These are phyloP conservation scores for Isichthys henryi DNA, from an alignment of 2,113 vertebrate genomes.

Conservation along the genomic window DNA sequence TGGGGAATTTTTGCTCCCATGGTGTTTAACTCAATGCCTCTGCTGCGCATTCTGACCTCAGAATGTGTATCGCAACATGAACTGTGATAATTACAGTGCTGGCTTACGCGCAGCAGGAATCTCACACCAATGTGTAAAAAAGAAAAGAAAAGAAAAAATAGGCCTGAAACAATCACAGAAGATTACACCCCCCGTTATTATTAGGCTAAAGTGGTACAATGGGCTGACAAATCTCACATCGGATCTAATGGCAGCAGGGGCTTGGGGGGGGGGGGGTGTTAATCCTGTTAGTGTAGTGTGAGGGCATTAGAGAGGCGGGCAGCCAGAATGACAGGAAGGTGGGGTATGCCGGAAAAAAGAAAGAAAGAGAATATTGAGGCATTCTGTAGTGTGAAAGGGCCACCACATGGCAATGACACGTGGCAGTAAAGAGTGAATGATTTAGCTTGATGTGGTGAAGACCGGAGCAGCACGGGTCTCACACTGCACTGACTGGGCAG, in stretches of 20 bases:
- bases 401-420: not conserved
- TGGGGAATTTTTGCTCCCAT: not conserved
- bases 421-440: not conserved
- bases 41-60: not conserved
- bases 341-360: slow-evolving; percentile 5
- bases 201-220: not conserved
- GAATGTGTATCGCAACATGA: not conserved
- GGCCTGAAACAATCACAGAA: not conserved
- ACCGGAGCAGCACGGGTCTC: not conserved
- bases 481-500: not conserved
- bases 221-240: slow-evolving; percentile 30
- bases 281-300: not conserved
- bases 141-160: not conserved
- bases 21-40: not conserved
- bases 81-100: not conserved
- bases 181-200: not conserved
- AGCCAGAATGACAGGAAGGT: slow-evolving; percentile 41
- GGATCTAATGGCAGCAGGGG: slow-evolving; percentile 20
- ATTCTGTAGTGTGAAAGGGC: not conserved
- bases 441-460: not conserved
- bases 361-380: not conserved
- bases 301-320: slow-evolving; percentile 37
- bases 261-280: slow-evolving; percentile 27
- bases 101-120: not conserved
- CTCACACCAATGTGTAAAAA: not conserved